Percentiles rank a stretch among this genome's conserved stretches.
Conservation (phyloP, 2,113 vertebrate species). For the Ceyx cyanopectus region DNA sequence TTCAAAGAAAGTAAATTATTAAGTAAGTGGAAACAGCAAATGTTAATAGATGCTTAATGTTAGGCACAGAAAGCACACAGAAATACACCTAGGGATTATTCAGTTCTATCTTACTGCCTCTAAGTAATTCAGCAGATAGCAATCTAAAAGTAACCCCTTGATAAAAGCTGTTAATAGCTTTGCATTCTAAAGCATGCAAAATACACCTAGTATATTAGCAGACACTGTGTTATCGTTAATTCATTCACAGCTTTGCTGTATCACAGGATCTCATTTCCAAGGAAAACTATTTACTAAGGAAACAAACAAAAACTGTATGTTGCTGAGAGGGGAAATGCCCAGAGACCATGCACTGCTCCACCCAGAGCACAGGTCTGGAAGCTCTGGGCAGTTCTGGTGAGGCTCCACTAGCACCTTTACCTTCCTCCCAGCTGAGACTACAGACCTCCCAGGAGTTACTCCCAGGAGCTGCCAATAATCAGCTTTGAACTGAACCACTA, state of each 20-base stretch:
- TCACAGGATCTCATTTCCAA: background rate
- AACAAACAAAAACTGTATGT: background rate
- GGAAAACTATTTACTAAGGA: background rate
- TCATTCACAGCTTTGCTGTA: background rate
- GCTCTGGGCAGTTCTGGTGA: background rate
- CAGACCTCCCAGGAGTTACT: background rate
- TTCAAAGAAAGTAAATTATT: background rate
- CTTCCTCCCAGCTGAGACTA: background rate
- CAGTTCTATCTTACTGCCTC: background rate
- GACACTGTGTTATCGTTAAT: background rate
- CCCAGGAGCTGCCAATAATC: background rate
- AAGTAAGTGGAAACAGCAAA: background rate
- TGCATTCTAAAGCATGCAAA: slow-evolving; percentile 16
- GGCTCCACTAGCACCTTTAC: background rate
- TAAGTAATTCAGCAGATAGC: background rate
- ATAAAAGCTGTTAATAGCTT: slow-evolving; percentile 19
- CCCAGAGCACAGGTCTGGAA: background rate
- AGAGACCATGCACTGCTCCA: background rate
- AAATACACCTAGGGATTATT: background rate
- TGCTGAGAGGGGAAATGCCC: background rate
- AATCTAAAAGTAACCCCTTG: background rate
- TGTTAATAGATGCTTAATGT: background rate
- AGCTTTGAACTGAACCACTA: background rate
- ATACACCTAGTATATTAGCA: background rate
- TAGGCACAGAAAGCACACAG: background rate